phyloP scores from a whole-genome alignment of 2,797 vertebrate species.

The Mormyrus hasselquistii region DNA sequence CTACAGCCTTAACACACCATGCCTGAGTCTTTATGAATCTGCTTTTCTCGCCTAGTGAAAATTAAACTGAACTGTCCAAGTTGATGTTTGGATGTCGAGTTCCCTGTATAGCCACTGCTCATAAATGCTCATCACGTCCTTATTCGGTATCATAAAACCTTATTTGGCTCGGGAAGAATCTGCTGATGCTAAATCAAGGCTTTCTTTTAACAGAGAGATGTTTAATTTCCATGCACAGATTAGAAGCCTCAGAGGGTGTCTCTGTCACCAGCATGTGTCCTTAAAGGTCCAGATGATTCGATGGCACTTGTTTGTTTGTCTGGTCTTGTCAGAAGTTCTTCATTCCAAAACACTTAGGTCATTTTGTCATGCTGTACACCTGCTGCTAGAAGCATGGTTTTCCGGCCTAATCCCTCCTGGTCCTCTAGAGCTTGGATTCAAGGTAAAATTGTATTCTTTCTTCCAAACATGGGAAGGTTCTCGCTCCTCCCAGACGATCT shows the following conservation, averaged over 20 bases:
- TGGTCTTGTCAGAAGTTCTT: background rate
- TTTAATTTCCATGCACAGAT: background rate
- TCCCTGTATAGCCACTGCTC: background rate
- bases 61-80: background rate
- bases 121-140: background rate
- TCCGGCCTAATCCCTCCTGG: background rate
- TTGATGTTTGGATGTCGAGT: background rate
- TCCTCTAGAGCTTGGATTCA: background rate
- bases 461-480: background rate
- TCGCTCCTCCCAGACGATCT: background rate
- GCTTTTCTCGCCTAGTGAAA: background rate
- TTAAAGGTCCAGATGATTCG: background rate
- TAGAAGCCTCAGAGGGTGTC: background rate
- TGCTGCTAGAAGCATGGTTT: background rate
- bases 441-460: background rate
- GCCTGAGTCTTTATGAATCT: background rate
- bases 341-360: background rate
- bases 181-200: background rate
- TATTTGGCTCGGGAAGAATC: background rate
- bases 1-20: background rate
- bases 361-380: background rate
- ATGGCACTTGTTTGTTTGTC: background rate
- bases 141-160: background rate
- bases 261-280: background rate
- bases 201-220: background rate